Conservation (phyloP, 2,797 vertebrate species). For the Alfaro cultratus region DNA sequence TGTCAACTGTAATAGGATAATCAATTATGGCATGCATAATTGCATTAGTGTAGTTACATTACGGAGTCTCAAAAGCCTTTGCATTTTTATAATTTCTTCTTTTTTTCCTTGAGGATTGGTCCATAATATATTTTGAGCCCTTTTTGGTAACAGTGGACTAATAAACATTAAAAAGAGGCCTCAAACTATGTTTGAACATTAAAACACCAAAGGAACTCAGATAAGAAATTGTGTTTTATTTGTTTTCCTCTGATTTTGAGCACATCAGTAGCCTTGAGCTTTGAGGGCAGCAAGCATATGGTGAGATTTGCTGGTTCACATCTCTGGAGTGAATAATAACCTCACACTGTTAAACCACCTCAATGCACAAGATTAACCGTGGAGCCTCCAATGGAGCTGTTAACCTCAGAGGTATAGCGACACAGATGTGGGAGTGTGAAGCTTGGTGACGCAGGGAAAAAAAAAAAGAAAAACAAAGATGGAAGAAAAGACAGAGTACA, state of each 20-base stretch:
- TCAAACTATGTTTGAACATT: neutral
- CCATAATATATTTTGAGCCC: neutral
- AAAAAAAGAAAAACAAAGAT: neutral
- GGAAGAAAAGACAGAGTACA: neutral
- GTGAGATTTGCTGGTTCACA: slow-evolving; percentile 19
- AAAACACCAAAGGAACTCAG: slow-evolving; percentile 9
- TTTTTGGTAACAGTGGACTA: neutral
- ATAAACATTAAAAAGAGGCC: neutral
- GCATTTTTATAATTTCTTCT: neutral
- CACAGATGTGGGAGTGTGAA: slow-evolving; percentile 18
- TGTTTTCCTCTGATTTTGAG: neutral
- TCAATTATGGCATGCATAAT: neutral
- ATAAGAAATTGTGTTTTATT: neutral
- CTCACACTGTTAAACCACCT: slow-evolving; percentile 28
- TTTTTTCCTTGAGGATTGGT: neutral
- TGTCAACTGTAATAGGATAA: neutral
- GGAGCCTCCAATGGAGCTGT: slow-evolving; percentile 7
- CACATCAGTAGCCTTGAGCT: slow-evolving; percentile 14
- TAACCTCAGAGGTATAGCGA: slow-evolving; percentile 10
- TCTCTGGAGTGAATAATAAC: slow-evolving; percentile 21
- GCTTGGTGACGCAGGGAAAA: neutral
- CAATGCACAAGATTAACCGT: slow-evolving; percentile 21
- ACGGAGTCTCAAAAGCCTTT: neutral
- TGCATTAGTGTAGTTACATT: neutral
- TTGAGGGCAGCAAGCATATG: slow-evolving; percentile 13